Percentiles rank a stretch among this genome's conserved stretches.
Conservation (phyloP, 1,140 invertebrate genomes). For the Octopus bimaculoides region DNA sequence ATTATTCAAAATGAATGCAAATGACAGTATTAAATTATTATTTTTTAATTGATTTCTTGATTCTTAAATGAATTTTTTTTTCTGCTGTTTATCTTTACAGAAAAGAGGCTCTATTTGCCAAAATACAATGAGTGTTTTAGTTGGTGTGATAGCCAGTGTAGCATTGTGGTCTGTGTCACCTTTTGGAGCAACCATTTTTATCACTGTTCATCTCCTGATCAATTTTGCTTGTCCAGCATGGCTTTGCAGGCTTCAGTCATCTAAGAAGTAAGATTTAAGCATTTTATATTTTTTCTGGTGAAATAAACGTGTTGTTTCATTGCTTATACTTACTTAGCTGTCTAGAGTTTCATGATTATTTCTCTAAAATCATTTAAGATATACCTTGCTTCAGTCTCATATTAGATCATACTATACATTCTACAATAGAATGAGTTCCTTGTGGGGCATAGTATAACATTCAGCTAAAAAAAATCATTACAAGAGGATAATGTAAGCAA, state of each 20-base stretch:
- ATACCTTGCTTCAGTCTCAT: no score
- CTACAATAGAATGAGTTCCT: no score
- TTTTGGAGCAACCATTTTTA: conserved; percentile 59
- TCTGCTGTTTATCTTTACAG: conserved; percentile 28
- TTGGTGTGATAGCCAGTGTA: conserved; percentile 28
- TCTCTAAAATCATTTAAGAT: no score
- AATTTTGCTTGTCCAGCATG: conserved; percentile 70
- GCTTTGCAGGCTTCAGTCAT: conserved; percentile 77
- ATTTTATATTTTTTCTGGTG: not conserved
- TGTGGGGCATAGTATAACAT: no score
- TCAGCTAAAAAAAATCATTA: no score
- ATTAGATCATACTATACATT: no score
- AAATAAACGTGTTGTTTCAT: conserved; percentile 4
- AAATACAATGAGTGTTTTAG: conserved; percentile 36
- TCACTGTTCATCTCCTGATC: conserved; percentile 59
- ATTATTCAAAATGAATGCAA: no score
- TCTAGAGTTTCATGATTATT: no score
- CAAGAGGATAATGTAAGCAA: no score
- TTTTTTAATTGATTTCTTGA: not conserved
- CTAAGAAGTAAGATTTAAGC: conserved; percentile 69
- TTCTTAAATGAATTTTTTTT: not conserved
- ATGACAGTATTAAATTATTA: no score
- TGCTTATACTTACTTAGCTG: no score
- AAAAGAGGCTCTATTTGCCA: conserved; percentile 37
- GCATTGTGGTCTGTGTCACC: conserved; percentile 57